phyloP scores from a whole-genome alignment of 2,888 invertebrate genomes.

The Odontomyia ornata region DNA sequence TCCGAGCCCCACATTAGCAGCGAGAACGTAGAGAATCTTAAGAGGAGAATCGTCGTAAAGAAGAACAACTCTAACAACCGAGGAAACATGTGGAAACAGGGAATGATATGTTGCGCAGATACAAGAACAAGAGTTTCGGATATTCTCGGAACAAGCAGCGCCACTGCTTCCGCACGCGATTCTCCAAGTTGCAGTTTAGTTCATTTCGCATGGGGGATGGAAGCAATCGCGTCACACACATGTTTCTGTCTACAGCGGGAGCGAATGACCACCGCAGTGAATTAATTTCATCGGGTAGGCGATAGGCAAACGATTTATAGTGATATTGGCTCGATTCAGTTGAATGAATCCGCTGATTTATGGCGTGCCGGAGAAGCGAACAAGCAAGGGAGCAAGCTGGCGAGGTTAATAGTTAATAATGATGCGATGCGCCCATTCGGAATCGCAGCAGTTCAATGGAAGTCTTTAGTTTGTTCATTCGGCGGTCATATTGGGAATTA shows the following conservation, averaged over 20 bases:
- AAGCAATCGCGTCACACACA: neutral
- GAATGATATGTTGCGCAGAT: constrained; percentile 25
- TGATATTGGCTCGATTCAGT: constrained; percentile 11
- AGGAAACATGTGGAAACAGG: too few species aligned
- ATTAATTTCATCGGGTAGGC: constrained; percentile 35
- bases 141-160: too few species aligned
- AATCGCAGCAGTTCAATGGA: neutral
- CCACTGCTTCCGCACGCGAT: neutral
- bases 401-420: constrained; percentile 22
- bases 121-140: neutral
- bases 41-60: neutral
- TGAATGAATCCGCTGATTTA: constrained; percentile 37
- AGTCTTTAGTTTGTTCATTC: neutral
- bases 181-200: constrained; percentile 24
- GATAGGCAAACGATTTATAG: constrained; percentile 36
- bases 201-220: constrained; percentile 4
- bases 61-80: neutral
- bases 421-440: constrained; percentile 4
- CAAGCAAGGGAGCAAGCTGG: neutral
- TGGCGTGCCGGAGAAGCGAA: neutral
- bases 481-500: neutral
- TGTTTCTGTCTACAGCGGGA: neutral
- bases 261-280: constrained; percentile 25
- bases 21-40: neutral
- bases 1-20: neutral